Base-by-base conservation (phyloP, 2,888 invertebrate species). In the Alloscopus bannaensis region DNA sequence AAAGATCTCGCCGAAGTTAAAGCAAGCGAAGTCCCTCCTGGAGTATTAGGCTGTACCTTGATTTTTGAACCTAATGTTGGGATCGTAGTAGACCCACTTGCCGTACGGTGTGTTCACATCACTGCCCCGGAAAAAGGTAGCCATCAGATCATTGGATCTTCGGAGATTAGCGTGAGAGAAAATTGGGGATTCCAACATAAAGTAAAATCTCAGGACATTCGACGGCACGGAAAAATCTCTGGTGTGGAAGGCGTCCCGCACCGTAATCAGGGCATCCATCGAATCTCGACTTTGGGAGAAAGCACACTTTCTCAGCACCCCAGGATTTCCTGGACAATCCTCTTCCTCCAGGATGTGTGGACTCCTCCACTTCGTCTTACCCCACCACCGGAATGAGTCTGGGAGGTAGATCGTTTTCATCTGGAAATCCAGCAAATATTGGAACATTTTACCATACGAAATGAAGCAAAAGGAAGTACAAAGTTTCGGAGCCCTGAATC, bases 121-220 rank as follows among this genome's bases (percentile, higher is more conserved):
- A 4, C 79, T 62, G 3, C 82, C 82, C 29, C 84, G 42, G 72
- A 77, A 84, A 45, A 80, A 84, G 2, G 81, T 72, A 11, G 83
- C 83, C 59, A 84, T 57, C 36, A 82, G 55, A 55, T 84, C 84
- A 50, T 84, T 81, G 18, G 18, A 24, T 29, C 81, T 24, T 4
- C 20, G n/a, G 31, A 84, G 78, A 11, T 29, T 29, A 29, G 77
- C 81, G 22, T 60, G 69, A 0, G 83, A 82, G 55, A 81, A 82
- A 47, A 80, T 82, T 8, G 84, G 84, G 45, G 84, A 84, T 57
- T 84, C 84, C n/a, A 84, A 62, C 42, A 84, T 82, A 66, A 83
- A 83, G 65, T 82, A 78, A 75, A 84, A 77, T 60, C 81, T 81
- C 26, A 81, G 57, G 8, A 78, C 78, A n/a, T 81, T 59, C 24